Base-by-base conservation (phyloP, 2,113 vertebrate genomes). In the Apeltes quadracus region DNA sequence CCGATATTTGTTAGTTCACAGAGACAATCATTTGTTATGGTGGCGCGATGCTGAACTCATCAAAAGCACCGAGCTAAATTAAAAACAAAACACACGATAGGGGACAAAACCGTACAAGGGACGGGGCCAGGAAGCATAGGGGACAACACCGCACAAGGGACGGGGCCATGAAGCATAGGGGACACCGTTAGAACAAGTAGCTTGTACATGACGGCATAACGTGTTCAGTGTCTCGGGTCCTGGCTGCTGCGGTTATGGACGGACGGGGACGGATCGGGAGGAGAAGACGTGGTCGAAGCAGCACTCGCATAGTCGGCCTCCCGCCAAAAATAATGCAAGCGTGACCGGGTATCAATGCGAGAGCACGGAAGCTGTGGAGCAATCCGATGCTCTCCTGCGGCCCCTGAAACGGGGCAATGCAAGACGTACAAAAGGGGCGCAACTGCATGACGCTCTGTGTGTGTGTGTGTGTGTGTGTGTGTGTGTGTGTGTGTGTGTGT, bases 341-440 rank as follows among this genome's bases (percentile, higher is more conserved):
- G 56, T 72, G 76, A 87, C 88, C 44, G 66, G 84, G 89, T 90
- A 90, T 90, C 88, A 78, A 88, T 91, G 76, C 2, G 29, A 66
- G 62, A 72, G 79, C 62, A 72, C 54, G 63, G 76, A 72, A 56
- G 79, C 84, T 63, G 62, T 36, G 43, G 75, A 82, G 72, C 77
- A 81, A 88, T 85, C 48, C 32, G 13, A 90, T 87, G 81, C 32
- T 11, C 43, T 81, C 80, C 80, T 36, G 70, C 32, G 16, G 77
- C 66, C 20, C n/a, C 59, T 38, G 58, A 69, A 53, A 69, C 32
- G 32, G 32, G 54, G 66, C 75, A 71, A 83, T 88, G 81, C 77
- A 75, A 82, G 69, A 84, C n/a, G 27, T 63, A 44, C n/a, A 66
- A 69, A 76, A 75, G 41, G 75, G 67, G 68, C 75, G 75, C n/a